phyloP scores from a whole-genome alignment of 1,140 invertebrate species.

The Zaprionus africanus region DNA sequence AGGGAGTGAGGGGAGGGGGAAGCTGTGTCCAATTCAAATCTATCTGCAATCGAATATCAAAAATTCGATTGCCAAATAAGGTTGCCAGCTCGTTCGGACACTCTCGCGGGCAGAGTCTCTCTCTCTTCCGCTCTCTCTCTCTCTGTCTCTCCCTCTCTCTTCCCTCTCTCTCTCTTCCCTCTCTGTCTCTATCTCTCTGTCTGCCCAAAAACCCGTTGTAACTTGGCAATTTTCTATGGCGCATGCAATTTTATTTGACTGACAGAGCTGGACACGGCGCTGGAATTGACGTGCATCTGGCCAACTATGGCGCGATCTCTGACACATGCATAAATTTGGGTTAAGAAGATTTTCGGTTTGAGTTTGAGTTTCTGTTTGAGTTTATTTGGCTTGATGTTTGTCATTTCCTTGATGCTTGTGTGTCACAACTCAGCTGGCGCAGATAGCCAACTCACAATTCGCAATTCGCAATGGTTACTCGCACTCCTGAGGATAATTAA shows the following conservation, averaged over 20 bases:
- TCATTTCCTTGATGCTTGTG: constrained; percentile 68
- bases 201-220: constrained; percentile 53
- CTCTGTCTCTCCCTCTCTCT: not conserved
- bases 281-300: constrained; percentile 49
- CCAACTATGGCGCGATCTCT: constrained; percentile 61
- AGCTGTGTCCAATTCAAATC: constrained; percentile 55
- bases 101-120: not conserved
- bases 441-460: not conserved
- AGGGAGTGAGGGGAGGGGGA: not conserved
- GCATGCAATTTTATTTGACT: constrained; percentile 57
- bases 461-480: constrained; percentile 1
- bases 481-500: constrained; percentile 54
- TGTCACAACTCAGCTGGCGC: constrained; percentile 31
- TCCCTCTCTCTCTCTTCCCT: no score
- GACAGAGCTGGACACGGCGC: constrained; percentile 44
- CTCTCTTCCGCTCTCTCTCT: not conserved
- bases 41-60: constrained; percentile 21
- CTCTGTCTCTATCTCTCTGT: constrained; percentile 52
- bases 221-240: constrained; percentile 29
- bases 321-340: constrained; percentile 76
- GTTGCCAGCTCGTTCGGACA: constrained; percentile 35
- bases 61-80: constrained; percentile 56
- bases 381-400: constrained; percentile 75
- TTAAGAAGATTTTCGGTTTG: constrained; percentile 66
- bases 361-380: constrained; percentile 40